These are phyloP conservation scores for Drosophila kambysellisi DNA, from an alignment of 2,888 invertebrate species.

Conservation along the genomic window DNA sequence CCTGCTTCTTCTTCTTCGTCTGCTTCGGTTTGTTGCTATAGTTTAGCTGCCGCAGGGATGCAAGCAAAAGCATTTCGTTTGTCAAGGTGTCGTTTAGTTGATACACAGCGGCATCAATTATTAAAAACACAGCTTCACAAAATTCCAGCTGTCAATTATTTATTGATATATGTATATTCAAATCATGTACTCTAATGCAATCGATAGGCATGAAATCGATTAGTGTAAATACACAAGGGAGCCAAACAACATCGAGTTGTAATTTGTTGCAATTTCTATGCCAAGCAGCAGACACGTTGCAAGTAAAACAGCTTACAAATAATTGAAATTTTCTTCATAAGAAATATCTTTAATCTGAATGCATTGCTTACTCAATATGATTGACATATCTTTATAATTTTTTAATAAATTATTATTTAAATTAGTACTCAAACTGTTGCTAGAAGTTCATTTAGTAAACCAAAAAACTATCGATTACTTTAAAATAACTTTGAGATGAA, in stretches of 20 bases:
- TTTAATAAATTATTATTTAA: neutral
- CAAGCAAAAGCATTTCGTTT: slow-evolving; percentile 35
- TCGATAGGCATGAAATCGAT: slow-evolving; percentile 13
- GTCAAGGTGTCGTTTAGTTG: slow-evolving; percentile 37
- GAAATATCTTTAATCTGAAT: neutral
- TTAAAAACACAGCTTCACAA: slow-evolving; percentile 6
- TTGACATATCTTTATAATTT: no score
- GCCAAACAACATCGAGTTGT: neutral
- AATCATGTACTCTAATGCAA: neutral
- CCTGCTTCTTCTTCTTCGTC: neutral
- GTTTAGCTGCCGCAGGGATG: slow-evolving; percentile 39
- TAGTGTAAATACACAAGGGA: neutral
- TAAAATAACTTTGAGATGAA: neutral
- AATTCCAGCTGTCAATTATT: slow-evolving; percentile 4
- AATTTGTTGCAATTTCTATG: neutral
- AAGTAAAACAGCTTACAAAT: neutral
- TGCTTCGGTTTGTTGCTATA: slow-evolving; percentile 8
- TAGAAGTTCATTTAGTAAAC: neutral
- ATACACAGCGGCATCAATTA: slow-evolving; percentile 29
- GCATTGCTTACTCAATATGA: neutral
- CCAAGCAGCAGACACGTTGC: neutral
- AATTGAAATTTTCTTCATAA: neutral
- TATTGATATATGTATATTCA: slow-evolving; percentile 6
- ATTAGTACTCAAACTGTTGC: neutral
- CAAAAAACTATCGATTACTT: neutral